phyloP scores from a whole-genome alignment of 2,113 vertebrate genomes.

The Paraplagusia blochii region DNA sequence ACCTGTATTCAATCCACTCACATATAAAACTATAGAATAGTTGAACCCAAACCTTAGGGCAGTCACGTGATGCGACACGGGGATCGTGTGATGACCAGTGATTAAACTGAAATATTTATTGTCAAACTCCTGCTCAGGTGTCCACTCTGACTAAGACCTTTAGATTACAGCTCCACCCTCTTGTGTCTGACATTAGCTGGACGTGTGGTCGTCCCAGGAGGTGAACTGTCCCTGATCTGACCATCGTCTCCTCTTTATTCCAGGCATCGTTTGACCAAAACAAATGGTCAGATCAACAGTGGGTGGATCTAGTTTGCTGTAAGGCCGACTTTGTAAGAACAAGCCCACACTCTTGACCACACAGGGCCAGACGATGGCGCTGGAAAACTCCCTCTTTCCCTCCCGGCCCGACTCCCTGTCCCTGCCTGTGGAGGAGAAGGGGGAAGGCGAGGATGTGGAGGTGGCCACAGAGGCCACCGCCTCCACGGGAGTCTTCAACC shows the following conservation, averaged over 20 bases:
- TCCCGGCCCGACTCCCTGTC: constrained; percentile 63
- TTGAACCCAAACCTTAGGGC: no score
- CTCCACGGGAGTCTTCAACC: constrained; percentile 55
- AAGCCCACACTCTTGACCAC: constrained; percentile 35
- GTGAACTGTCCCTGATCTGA: constrained; percentile 24
- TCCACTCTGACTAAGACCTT: no score
- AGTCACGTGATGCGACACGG: no score
- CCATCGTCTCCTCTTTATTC: constrained; percentile 37
- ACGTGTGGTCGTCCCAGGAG: no score
- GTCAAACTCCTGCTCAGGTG: no score
- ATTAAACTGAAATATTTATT: no score
- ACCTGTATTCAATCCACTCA: no score
- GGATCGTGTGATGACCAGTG: no score
- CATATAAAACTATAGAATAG: no score
- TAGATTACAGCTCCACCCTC: no score
- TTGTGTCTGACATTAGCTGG: no score
- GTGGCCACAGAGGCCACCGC: constrained; percentile 54
- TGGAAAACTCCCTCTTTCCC: constrained; percentile 70
- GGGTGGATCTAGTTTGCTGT: constrained; percentile 53
- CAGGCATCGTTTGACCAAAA: constrained; percentile 60
- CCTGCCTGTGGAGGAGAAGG: constrained; percentile 64
- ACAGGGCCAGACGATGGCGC: constrained; percentile 54
- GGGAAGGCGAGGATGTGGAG: constrained; percentile 59
- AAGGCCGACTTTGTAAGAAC: constrained; percentile 48
- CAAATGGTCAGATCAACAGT: constrained; percentile 65